Conservation (phyloP, 2,113 vertebrate genomes). For the Falco punctatus region DNA sequence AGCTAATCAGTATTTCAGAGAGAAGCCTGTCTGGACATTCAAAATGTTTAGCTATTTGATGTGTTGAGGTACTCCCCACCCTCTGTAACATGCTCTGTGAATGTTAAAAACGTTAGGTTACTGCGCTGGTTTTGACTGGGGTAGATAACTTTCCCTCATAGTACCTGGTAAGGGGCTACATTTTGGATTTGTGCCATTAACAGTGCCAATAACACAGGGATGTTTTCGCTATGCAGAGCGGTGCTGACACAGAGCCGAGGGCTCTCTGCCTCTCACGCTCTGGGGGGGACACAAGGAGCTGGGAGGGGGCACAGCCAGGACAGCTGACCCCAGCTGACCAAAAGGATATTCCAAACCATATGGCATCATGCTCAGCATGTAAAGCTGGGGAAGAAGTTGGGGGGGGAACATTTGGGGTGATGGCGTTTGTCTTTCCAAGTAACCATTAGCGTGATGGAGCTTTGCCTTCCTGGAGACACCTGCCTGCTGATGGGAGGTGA, state of each 20-base stretch:
- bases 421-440: not conserved
- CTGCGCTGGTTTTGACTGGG: not conserved
- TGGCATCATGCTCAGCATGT: not conserved
- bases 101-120: not conserved
- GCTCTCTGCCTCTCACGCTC: not conserved
- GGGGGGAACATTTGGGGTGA: not conserved
- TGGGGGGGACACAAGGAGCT: not conserved
- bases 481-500: no score
- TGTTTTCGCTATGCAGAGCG: not conserved
- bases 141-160: not conserved
- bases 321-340: not conserved
- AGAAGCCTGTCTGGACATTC: not conserved
- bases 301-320: not conserved
- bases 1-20: not conserved
- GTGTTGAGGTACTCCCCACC: not conserved
- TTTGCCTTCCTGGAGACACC: not conserved
- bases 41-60: not conserved
- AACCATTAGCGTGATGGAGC: not conserved
- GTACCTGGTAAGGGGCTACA: not conserved
- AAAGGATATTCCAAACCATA: not conserved
- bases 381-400: not conserved
- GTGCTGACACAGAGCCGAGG: not conserved
- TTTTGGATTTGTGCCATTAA: not conserved
- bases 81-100: not conserved
- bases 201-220: not conserved